Percentiles rank a stretch among this genome's conserved stretches.
Evolutionary conservation across 35 echinoderm and acorn worm species (phyloP).

Genomic region (Ptychodera flava): DNA sequence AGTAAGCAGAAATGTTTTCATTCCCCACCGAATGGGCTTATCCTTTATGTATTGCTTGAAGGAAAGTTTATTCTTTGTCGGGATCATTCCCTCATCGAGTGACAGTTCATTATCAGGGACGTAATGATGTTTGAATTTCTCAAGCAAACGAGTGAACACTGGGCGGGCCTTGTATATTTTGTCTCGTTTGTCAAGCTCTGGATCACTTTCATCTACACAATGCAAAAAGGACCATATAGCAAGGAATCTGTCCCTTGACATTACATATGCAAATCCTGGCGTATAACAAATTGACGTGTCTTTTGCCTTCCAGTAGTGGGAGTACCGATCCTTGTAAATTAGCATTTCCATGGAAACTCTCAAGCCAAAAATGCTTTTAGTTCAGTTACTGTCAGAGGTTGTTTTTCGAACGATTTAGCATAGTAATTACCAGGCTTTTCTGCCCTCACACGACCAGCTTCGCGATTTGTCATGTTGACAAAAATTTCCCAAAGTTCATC

Average conservation of each 20-base stretch:
- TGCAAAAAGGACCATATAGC: constrained; percentile 29
- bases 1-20: constrained; percentile 42
- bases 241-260: constrained; percentile 8
- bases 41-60: constrained; percentile 48
- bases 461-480: no score
- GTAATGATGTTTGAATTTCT: constrained; percentile 26
- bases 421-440: no score
- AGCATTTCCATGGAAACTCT: constrained; percentile 52
- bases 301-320: constrained; percentile 17
- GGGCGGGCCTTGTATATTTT: constrained; percentile 29
- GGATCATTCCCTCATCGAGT: constrained; percentile 53
- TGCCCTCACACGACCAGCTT: no score
- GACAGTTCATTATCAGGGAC: constrained; percentile 22
- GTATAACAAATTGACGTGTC: not conserved
- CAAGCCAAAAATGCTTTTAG: no score
- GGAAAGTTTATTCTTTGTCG: constrained; percentile 30
- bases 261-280: constrained; percentile 3
- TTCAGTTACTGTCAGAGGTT: no score
- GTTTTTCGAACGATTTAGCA: no score
- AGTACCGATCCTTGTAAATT: constrained; percentile 36
- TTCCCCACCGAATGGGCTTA: constrained; percentile 31
- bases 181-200: constrained; percentile 13
- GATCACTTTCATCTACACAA: constrained; percentile 19
- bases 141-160: constrained; percentile 35
- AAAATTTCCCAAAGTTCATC: no score